These are phyloP conservation scores for Cryptotis parvus DNA, from an alignment of 2,113 vertebrate species.

Conservation along the genomic window DNA sequence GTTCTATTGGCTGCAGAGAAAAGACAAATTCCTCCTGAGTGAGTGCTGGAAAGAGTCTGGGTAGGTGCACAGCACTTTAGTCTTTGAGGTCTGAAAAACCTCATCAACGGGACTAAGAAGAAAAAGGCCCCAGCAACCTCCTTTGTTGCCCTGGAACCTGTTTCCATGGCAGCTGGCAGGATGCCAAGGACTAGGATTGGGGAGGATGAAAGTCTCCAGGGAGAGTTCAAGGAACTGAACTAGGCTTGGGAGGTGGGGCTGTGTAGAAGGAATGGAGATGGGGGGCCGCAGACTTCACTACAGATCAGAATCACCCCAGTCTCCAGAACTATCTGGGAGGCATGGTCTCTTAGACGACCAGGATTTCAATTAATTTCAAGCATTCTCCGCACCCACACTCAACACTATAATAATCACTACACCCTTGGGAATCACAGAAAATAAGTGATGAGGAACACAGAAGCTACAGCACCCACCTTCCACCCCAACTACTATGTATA, in stretches of 20 bases:
- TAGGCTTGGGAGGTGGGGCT: not conserved
- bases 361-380: not conserved
- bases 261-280: not conserved
- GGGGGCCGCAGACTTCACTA: not conserved
- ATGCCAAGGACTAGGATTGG: conserved; percentile 21
- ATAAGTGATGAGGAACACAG: not conserved
- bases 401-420: not conserved
- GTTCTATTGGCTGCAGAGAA: not conserved
- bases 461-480: not conserved
- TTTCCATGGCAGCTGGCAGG: conserved; percentile 66
- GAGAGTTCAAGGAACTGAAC: conserved; percentile 6
- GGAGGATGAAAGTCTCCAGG: conserved; percentile 44
- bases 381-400: not conserved
- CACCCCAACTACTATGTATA: not conserved
- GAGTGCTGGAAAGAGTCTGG: not conserved
- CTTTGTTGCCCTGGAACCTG: conserved; percentile 67
- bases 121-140: conserved; percentile 39
- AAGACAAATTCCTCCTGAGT: not conserved
- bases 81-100: conserved; percentile 56
- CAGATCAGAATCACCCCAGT: not conserved
- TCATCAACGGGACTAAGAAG: not conserved
- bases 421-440: not conserved
- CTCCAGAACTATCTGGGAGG: not conserved
- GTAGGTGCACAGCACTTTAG: not conserved
- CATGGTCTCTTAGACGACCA: not conserved